These are phyloP conservation scores for Gasteruption jaculator DNA, from an alignment of 2,888 invertebrate genomes.

Conservation along the genomic window DNA sequence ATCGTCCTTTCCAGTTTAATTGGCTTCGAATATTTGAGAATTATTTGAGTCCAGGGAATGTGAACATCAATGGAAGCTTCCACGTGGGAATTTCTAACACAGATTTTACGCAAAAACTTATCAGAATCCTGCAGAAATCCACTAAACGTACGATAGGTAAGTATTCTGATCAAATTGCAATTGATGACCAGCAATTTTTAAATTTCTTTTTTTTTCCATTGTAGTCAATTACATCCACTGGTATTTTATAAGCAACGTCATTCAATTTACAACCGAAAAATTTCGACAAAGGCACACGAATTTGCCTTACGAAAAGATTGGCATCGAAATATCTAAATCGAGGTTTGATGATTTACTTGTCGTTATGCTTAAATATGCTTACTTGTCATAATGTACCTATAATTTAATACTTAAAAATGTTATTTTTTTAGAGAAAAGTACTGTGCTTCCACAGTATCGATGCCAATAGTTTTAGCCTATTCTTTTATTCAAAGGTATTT, in stretches of 20 bases:
- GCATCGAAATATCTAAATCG: too few species aligned
- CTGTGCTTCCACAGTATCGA: too few species aligned
- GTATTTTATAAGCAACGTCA: slow-evolving; percentile 22
- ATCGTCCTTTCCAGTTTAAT: too few species aligned
- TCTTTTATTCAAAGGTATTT: too few species aligned
- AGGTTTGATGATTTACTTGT: too few species aligned
- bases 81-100: not conserved
- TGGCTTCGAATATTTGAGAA: too few species aligned
- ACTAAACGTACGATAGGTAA: slow-evolving; percentile 23
- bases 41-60: too few species aligned
- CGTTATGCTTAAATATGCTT: not conserved
- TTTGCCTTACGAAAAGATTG: not conserved
- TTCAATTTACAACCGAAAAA: slow-evolving; percentile 18
- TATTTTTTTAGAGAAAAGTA: not conserved
- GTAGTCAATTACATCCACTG: slow-evolving; percentile 29
- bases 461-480: too few species aligned
- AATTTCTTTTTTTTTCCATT: not conserved
- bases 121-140: slow-evolving; percentile 17
- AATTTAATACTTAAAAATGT: not conserved
- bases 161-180: not conserved
- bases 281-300: slow-evolving; percentile 7
- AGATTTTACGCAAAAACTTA: slow-evolving; percentile 11
- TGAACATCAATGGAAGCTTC: not conserved
- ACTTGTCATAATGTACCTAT: not conserved
- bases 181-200: not conserved